Evolutionary conservation across 2,888 invertebrate genomes (phyloP).

Genomic region (Harpagoxenus sublaevis): DNA sequence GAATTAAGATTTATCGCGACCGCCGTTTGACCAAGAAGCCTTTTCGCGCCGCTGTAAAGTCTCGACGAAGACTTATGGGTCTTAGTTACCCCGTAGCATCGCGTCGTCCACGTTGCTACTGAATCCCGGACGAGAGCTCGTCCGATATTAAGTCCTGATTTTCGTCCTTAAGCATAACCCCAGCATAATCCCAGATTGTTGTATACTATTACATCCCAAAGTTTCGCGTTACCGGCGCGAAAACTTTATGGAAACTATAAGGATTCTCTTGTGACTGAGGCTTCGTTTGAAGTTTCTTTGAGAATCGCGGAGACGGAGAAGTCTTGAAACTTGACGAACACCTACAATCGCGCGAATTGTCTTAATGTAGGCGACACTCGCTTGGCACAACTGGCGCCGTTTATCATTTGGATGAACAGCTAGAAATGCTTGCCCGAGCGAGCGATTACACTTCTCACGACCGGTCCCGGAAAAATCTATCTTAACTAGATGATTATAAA

Average conservation of each 20-base stretch:
- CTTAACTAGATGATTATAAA: constrained; percentile 36
- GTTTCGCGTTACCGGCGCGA: neutral
- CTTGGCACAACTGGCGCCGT: constrained; percentile 42
- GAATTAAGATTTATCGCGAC: constrained; percentile 82
- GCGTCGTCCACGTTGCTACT: neutral
- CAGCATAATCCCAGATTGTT: neutral
- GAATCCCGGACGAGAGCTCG: neutral
- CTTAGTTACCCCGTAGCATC: constrained; percentile 44
- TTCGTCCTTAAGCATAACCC: neutral
- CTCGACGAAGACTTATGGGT: constrained; percentile 77
- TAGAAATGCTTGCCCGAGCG: constrained; percentile 12
- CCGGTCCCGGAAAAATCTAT: neutral
- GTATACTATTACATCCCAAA: neutral
- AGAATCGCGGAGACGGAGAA: neutral
- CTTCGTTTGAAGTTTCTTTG: constrained; percentile 21
- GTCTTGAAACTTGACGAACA: constrained; percentile 21
- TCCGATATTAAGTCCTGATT: constrained; percentile 7
- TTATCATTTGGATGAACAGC: constrained; percentile 25
- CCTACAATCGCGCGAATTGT: constrained; percentile 37
- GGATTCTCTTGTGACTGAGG: constrained; percentile 1
- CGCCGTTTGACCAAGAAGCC: constrained; percentile 78
- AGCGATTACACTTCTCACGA: constrained; percentile 34
- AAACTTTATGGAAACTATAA: constrained; percentile 11
- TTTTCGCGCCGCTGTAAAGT: constrained; percentile 76
- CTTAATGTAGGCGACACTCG: constrained; percentile 27